phyloP scores from a whole-genome alignment of 1,140 invertebrate species.

The Tribolium madens region DNA sequence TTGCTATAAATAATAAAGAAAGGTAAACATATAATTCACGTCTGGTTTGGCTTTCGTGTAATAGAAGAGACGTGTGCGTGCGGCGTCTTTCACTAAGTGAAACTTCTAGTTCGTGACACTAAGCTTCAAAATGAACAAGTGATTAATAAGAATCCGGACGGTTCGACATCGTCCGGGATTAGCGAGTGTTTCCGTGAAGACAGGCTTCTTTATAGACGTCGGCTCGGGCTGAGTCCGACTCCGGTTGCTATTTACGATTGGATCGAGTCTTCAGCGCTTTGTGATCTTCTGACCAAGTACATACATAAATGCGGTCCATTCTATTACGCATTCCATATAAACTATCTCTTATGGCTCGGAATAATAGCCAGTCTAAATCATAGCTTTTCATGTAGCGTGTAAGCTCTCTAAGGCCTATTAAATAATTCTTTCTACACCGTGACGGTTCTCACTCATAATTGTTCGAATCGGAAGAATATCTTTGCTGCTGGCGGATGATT shows the following conservation, averaged over 20 bases:
- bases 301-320: conserved; percentile 33
- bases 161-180: conserved; percentile 12
- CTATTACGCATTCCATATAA: conserved; percentile 36
- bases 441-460: conserved; percentile 22
- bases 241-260: conserved; percentile 26
- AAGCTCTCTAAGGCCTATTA: conserved; percentile 31
- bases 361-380: conserved; percentile 34
- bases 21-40: conserved; percentile 39
- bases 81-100: conserved; percentile 25
- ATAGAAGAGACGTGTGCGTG: conserved; percentile 26
- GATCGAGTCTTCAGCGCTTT: conserved; percentile 25
- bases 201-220: conserved; percentile 11
- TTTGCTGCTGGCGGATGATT: neutral
- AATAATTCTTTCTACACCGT: conserved; percentile 28
- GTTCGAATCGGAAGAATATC: neutral
- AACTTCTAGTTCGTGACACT: conserved; percentile 38
- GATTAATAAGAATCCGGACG: conserved; percentile 35
- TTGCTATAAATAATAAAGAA: conserved; percentile 38
- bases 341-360: conserved; percentile 13
- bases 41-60: conserved; percentile 18
- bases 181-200: conserved; percentile 16
- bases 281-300: conserved; percentile 14
- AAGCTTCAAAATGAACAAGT: conserved; percentile 30
- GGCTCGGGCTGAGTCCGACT: conserved; percentile 15
- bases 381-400: conserved; percentile 33